Conservation (phyloP, 2,797 vertebrate genomes). For the Delichon dasypus region DNA sequence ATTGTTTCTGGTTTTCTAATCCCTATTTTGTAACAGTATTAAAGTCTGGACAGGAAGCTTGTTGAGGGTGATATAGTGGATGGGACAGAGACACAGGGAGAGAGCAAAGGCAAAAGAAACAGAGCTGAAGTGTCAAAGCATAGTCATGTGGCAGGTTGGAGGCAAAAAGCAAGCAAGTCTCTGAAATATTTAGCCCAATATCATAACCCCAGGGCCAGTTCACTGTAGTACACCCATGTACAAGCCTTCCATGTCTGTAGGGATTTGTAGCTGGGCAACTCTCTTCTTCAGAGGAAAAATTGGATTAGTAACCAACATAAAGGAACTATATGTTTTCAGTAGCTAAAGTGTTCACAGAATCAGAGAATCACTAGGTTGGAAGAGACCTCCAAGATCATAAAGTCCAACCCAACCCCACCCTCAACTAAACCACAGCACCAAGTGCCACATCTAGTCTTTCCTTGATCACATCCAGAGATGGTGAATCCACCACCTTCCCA, state of each 20-base stretch:
- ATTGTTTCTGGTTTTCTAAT: not conserved
- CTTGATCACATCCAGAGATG: too few species aligned
- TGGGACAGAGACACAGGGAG: not conserved
- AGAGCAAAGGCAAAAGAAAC: not conserved
- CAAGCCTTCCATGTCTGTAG: not conserved
- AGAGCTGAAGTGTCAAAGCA: not conserved
- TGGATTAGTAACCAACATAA: not conserved
- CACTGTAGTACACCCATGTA: too few species aligned
- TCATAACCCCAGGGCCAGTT: not conserved
- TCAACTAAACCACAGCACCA: too few species aligned
- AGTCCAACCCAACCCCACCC: too few species aligned
- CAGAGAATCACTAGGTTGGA: too few species aligned
- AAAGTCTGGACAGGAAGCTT: not conserved
- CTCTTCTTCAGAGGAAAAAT: not conserved
- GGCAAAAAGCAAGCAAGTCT: not conserved
- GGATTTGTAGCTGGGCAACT: not conserved
- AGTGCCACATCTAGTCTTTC: too few species aligned
- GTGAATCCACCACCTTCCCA: too few species aligned
- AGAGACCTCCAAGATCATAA: too few species aligned
- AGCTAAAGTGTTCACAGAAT: not conserved
- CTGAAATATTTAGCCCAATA: not conserved
- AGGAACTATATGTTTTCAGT: not conserved
- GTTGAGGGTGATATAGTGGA: not conserved
- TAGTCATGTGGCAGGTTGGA: not conserved
- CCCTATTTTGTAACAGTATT: rapidly evolving